A percentile compares a stretch with the other conserved stretches of the same genome.
These are phyloP conservation scores for Cichladusa arquata DNA, from an alignment of 2,113 vertebrate genomes.

Conservation along the genomic window DNA sequence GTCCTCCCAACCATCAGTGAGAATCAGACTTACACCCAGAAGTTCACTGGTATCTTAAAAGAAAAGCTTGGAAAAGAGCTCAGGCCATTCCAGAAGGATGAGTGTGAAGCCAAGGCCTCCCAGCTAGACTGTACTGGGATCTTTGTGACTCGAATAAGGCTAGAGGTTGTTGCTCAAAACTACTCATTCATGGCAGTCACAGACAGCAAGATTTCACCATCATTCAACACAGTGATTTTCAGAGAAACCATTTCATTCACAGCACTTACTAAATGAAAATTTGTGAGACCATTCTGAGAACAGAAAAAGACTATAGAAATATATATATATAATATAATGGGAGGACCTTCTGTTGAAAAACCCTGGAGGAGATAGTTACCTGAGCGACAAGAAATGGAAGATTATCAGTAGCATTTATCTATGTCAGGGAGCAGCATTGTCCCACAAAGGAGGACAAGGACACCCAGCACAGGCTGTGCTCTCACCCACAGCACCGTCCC, in stretches of 20 bases:
- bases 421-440: not conserved
- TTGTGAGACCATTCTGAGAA: not conserved
- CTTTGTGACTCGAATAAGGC: not conserved
- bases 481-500: not conserved
- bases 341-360: not conserved
- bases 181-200: not conserved
- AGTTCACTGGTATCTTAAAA: not conserved
- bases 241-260: not conserved
- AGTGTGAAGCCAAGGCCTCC: not conserved
- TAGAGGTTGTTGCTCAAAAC: not conserved
- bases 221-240: not conserved
- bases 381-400: accelerated
- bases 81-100: not conserved
- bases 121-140: accelerated
- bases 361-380: not conserved
- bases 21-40: not conserved
- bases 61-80: not conserved
- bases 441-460: not conserved
- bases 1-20: not conserved
- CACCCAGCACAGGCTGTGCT: not conserved
- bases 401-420: not conserved
- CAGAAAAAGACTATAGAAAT: not conserved
- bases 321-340: not conserved
- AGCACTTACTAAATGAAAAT: not conserved
- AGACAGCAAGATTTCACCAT: not conserved